A percentile compares a stretch with the other conserved stretches of the same genome.
These are phyloP conservation scores for Chloroclystis v-ata DNA, from an alignment of 2,888 invertebrate genomes.

Conservation along the genomic window DNA sequence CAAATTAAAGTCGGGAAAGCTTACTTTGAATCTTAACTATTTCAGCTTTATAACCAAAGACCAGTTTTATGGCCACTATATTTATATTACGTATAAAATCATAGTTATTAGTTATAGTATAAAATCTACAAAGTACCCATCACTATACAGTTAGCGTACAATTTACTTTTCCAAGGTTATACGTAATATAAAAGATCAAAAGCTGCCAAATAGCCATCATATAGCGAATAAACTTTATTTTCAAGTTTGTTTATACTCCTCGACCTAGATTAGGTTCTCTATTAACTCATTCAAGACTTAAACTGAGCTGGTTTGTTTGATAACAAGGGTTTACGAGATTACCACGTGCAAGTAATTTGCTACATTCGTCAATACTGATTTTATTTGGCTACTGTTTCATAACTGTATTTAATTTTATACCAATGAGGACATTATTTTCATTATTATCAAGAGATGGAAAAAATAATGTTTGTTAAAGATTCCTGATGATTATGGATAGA, in stretches of 20 bases:
- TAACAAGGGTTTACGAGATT: neutral
- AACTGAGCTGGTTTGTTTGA: neutral
- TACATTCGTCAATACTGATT: too few species aligned
- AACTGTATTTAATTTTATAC: too few species aligned
- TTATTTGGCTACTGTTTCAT: too few species aligned
- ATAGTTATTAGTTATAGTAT: too few species aligned
- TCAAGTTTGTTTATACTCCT: slow-evolving; percentile 38
- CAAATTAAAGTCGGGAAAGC: neutral
- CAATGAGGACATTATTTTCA: too few species aligned
- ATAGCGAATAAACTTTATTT: slow-evolving; percentile 30
- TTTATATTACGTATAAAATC: too few species aligned
- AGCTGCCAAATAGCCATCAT: slow-evolving; percentile 54
- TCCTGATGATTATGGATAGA: too few species aligned
- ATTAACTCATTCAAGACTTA: slow-evolving; percentile 45
- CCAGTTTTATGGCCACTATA: slow-evolving; percentile 9
- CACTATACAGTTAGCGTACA: slow-evolving; percentile 4
- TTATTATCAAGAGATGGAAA: too few species aligned
- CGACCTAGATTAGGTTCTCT: slow-evolving; percentile 33
- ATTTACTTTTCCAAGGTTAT: slow-evolving; percentile 29
- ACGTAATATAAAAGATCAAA: slow-evolving; percentile 34
- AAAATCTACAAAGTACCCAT: neutral
- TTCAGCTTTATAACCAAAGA: neutral
- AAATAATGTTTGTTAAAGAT: too few species aligned
- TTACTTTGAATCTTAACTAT: neutral
- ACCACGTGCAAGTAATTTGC: too few species aligned